Evolutionary conservation across 2,113 vertebrate genomes (phyloP), one percentile per base, ranked within the genome.

Genomic region (Myrmophylax atrothorax): DNA sequence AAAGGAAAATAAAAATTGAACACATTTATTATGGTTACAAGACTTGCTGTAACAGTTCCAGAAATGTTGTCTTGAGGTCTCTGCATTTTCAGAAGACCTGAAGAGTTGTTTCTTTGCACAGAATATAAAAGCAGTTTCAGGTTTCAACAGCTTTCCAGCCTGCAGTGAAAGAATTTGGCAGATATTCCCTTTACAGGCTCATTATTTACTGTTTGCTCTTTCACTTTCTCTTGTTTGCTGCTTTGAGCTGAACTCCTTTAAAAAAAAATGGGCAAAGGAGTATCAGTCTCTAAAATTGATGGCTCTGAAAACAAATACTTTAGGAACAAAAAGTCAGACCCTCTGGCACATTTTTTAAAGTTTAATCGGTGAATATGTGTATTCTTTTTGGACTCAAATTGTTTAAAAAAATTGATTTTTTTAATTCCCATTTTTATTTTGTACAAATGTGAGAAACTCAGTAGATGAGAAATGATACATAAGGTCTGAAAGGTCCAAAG

Each of bases 191-290:
- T 87, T 93, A 82, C 33, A 92, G 91, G 70, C 44, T 95, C 82
- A 89, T 97, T 96, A 93, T 82, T 86, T 97, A 90, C 83, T 77
- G n/a, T 42, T 84, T 84, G n/a, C 55, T 91, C 47, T 69, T 95
- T 68, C 44, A 68, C 77, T 87, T 80, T 90, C 49, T 96, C 50
- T 95, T 92, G 56, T 92, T 94, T 95, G 22, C 53, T 87, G 20
- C 37, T 94, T 95, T 92, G 50, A 95, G 62, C 42, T 94, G 73
- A 97, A 80, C 29, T 92, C 77, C 78, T 91, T 93, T 5, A 4
- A 40, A 76, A 88, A 62, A 70, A 92, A 92, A 88, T 58, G 29
- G 25, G 46, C 6, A 46, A 68, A 49, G 17, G 18, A 94, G 3
- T 59, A 59, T 75, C 38, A 78, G n/a, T 80, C 31, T 87, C 90